A percentile compares a stretch with the other conserved stretches of the same genome.
Evolutionary conservation across 1,140 invertebrate species (phyloP).

Genomic region (Bathynomus jamesi): DNA sequence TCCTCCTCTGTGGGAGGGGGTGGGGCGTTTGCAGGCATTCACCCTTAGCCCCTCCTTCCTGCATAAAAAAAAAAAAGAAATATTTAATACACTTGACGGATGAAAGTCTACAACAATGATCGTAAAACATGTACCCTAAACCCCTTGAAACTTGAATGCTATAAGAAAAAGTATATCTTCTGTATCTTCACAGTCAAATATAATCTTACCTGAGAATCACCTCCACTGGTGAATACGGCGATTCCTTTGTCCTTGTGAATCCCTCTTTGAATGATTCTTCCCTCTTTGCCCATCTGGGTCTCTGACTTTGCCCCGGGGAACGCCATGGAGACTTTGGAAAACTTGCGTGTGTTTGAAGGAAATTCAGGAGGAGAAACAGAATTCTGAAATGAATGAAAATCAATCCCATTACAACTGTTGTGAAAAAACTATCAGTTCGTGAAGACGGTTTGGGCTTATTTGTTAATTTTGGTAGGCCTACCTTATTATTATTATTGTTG

Average conservation of each 20-base stretch:
- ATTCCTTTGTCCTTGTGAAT: constrained; percentile 82
- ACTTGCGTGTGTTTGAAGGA: constrained; percentile 26
- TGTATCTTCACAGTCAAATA: no score
- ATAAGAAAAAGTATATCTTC: no score
- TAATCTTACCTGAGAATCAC: constrained; percentile 86
- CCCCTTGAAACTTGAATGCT: no score
- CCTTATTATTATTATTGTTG: background rate
- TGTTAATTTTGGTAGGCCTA: background rate
- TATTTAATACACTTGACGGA: no score
- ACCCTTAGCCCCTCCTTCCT: no score
- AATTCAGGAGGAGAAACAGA: constrained; percentile 26
- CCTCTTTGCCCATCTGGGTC: constrained; percentile 29
- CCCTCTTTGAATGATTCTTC: constrained; percentile 70
- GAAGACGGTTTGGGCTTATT: background rate
- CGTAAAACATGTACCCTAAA: no score
- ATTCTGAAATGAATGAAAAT: constrained; percentile 11
- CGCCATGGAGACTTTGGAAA: constrained; percentile 32
- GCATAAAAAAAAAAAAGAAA: no score
- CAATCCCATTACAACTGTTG: background rate
- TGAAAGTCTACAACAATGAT: no score
- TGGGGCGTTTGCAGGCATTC: no score
- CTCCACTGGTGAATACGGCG: constrained; percentile 88
- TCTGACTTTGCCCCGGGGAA: constrained; percentile 13
- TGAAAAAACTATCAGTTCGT: background rate
- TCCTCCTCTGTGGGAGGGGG: no score